These are phyloP conservation scores for Astyanax mexicanus DNA, from an alignment of 2,797 vertebrate species.

Conservation along the genomic window DNA sequence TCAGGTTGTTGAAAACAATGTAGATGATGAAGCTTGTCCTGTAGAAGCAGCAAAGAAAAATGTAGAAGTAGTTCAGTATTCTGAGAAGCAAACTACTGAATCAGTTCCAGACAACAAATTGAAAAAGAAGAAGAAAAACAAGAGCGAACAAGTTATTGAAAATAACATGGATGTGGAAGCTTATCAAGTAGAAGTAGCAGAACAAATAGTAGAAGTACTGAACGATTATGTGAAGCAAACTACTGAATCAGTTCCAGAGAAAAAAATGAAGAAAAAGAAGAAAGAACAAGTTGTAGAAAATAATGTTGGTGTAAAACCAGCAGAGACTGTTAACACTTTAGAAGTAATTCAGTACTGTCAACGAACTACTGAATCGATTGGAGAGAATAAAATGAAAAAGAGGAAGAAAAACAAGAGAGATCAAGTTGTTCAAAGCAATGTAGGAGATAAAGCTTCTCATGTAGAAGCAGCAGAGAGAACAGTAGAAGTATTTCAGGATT, in stretches of 20 bases:
- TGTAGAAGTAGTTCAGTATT: not conserved
- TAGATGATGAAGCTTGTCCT: not conserved
- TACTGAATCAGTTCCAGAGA: not conserved
- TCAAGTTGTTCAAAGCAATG: no score
- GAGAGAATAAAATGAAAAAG: conserved; percentile 2
- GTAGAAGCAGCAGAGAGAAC: no score
- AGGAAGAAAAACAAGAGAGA: no score
- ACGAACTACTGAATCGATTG: not conserved
- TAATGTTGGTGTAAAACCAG: not conserved
- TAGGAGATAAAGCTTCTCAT: no score
- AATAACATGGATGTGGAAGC: not conserved
- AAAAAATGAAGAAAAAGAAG: not conserved
- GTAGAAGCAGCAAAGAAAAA: not conserved
- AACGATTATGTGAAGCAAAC: no score
- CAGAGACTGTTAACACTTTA: no score
- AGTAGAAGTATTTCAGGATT: no score
- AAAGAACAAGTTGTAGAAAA: not conserved
- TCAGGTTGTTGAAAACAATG: not conserved
- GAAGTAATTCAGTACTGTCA: not conserved
- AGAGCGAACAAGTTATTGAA: not conserved
- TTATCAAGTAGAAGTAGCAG: not conserved
- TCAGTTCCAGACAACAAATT: not conserved
- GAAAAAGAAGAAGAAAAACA: conserved; percentile 29
- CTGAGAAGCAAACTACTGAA: not conserved
- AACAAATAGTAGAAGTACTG: no score